Evolutionary conservation across 2,888 invertebrate species (phyloP).

Genomic region (Phasia obesa): DNA sequence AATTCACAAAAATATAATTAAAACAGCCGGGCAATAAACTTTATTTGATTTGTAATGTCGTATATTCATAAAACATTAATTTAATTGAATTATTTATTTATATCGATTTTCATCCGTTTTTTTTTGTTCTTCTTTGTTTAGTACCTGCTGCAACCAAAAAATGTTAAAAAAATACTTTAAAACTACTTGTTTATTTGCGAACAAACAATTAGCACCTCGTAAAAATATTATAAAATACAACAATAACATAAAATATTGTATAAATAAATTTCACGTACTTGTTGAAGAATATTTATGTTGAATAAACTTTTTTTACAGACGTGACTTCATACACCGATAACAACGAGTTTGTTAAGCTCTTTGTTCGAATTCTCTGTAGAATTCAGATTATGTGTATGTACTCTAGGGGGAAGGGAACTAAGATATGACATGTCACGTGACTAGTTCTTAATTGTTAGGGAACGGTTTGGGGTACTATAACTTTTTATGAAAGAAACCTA

Average conservation of each 20-base stretch:
- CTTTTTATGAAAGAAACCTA: no score
- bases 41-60: conserved; percentile 38
- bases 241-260: background rate
- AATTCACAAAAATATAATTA: background rate
- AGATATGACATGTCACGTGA: no score
- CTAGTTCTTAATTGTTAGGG: no score
- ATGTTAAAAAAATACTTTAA: conserved; percentile 8
- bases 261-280: background rate
- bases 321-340: background rate
- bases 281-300: background rate
- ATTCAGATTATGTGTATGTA: no score
- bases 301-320: background rate
- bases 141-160: background rate
- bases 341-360: no score
- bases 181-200: conserved; percentile 60
- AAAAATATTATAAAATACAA: conserved; percentile 20
- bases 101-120: background rate
- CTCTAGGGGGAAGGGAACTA: no score
- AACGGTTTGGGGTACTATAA: no score
- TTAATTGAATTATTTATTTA: conserved; percentile 10
- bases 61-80: conserved; percentile 8
- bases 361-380: no score
- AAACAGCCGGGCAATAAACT: conserved; percentile 54
- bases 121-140: background rate
- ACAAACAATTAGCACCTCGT: conserved; percentile 65